Percentiles rank a stretch among this genome's conserved stretches.
Conservation (phyloP, 2,113 vertebrate genomes). For the Phyllostomus hastatus region DNA sequence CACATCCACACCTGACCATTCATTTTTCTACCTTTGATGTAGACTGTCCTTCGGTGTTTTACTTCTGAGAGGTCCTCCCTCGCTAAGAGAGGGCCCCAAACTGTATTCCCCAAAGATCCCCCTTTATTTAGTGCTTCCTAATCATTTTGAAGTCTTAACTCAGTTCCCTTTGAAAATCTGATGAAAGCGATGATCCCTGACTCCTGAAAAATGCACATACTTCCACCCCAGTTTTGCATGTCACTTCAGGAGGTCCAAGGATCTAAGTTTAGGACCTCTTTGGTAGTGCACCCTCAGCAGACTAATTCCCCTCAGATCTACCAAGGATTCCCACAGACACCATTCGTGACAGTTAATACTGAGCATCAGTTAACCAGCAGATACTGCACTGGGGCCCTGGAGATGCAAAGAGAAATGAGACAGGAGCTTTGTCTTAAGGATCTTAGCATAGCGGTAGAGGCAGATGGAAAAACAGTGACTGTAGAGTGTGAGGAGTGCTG, state of each 20-base stretch:
- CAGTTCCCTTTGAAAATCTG: neutral
- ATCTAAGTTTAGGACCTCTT: neutral
- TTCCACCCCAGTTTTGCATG: neutral
- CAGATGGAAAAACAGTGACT: neutral
- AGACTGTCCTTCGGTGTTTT: neutral
- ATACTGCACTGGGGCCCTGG: neutral
- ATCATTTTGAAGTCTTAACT: neutral
- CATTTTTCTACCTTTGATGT: neutral
- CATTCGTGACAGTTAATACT: neutral
- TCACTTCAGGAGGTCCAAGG: neutral
- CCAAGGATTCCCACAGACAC: neutral
- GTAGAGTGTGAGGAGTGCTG: neutral
- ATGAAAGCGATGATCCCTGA: neutral
- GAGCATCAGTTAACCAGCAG: neutral
- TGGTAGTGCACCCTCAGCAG: neutral
- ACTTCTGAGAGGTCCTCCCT: neutral
- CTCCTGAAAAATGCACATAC: neutral
- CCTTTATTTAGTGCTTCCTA: neutral
- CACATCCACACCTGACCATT: neutral
- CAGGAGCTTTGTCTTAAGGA: neutral
- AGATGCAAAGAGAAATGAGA: neutral
- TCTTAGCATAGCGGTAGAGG: neutral
- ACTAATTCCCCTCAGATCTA: neutral
- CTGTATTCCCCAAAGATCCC: neutral
- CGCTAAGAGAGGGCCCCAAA: neutral